A percentile compares a stretch with the other conserved stretches of the same genome.
These are phyloP conservation scores for Coelopa pilipes DNA, from an alignment of 2,888 invertebrate genomes.

Conservation along the genomic window DNA sequence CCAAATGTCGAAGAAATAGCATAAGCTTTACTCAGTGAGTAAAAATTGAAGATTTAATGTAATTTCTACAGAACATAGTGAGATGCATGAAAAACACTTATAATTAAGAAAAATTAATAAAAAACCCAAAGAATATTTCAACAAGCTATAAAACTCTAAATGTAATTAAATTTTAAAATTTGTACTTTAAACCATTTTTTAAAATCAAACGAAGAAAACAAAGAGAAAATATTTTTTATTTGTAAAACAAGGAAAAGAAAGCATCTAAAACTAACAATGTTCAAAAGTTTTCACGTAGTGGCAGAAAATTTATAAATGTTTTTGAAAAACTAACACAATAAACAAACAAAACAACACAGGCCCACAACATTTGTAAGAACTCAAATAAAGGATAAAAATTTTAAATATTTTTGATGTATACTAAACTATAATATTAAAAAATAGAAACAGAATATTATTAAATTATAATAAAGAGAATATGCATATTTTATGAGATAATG, in stretches of 20 bases:
- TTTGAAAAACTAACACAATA: slow-evolving; percentile 3
- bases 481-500: slow-evolving; percentile 31
- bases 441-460: neutral
- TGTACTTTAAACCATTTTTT: slow-evolving; percentile 29
- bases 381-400: slow-evolving; percentile 23
- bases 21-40: slow-evolving; percentile 8
- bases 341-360: slow-evolving; percentile 1
- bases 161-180: slow-evolving; percentile 33
- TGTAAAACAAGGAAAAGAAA: slow-evolving; percentile 12
- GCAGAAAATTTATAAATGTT: slow-evolving; percentile 19
- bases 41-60: slow-evolving; percentile 1
- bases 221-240: slow-evolving; percentile 34
- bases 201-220: slow-evolving; percentile 36
- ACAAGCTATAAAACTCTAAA: slow-evolving; percentile 33
- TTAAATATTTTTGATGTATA: slow-evolving; percentile 36
- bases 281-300: slow-evolving; percentile 16
- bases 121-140: slow-evolving; percentile 32
- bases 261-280: neutral
- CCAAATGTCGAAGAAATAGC: neutral
- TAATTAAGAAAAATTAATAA: neutral
- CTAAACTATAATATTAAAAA: slow-evolving; percentile 2
- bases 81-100: slow-evolving; percentile 8
- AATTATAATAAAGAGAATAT: slow-evolving; percentile 21
- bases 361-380: slow-evolving; percentile 28
- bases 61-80: neutral